Conservation (phyloP, 2,797 vertebrate species). For the Odontamblyopus lacepedii region DNA sequence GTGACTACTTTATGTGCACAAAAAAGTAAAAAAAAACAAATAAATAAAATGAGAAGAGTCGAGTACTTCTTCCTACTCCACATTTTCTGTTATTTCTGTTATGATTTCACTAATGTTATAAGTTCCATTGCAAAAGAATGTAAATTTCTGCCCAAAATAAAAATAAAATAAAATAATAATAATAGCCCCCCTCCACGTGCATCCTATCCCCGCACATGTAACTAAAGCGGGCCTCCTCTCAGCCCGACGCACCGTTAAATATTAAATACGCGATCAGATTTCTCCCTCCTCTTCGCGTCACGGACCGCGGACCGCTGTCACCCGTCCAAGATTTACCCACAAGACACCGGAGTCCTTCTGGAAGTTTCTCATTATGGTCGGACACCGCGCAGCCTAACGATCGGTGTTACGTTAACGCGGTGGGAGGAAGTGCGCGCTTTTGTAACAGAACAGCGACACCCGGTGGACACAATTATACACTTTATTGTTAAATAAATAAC, state of each 20-base stretch:
- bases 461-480: slow-evolving; percentile 8
- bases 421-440: too few relatives aligned
- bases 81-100: too few relatives aligned
- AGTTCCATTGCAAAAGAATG: too few relatives aligned
- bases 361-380: slow-evolving; percentile 8
- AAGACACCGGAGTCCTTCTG: slow-evolving; percentile 5
- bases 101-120: too few relatives aligned
- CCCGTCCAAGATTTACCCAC: slow-evolving; percentile 4
- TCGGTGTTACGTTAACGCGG: neutral
- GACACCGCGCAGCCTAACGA: too few relatives aligned
- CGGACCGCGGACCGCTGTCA: neutral
- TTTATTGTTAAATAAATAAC: slow-evolving; percentile 5
- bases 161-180: too few relatives aligned
- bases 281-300: slow-evolving; percentile 5
- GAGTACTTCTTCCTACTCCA: too few relatives aligned
- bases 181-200: neutral
- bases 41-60: too few relatives aligned
- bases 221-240: slow-evolving; percentile 5
- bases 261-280: slow-evolving; percentile 63
- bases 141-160: too few relatives aligned
- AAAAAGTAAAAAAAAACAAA: too few relatives aligned
- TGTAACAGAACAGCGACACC: slow-evolving; percentile 11
- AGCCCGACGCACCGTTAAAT: slow-evolving; percentile 60
- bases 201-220: slow-evolving; percentile 1
- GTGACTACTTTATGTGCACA: too few relatives aligned